phyloP scores from a whole-genome alignment of 2,113 vertebrate genomes.

The Hippocampus mohnikei region DNA sequence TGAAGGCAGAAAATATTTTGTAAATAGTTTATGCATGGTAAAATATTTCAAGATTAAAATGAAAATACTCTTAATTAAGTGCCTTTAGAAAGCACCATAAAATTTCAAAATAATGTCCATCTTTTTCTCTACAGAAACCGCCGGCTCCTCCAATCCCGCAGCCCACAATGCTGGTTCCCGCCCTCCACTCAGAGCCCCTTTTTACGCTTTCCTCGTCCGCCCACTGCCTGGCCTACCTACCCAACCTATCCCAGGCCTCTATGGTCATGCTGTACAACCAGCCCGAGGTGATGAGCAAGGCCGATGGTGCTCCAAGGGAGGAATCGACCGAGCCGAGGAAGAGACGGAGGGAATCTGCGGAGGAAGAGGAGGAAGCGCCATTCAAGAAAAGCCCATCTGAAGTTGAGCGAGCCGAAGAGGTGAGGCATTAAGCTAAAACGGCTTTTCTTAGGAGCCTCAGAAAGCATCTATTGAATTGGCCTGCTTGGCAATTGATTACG shows the following conservation, averaged over 20 bases:
- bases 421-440: slow-evolving; percentile 17
- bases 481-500: no score
- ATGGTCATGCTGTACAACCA: slow-evolving; percentile 79
- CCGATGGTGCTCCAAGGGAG: neutral
- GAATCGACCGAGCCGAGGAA: slow-evolving; percentile 44
- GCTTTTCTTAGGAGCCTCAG: neutral
- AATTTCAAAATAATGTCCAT: no score
- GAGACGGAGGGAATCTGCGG: slow-evolving; percentile 48
- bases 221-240: slow-evolving; percentile 73
- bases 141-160: neutral
- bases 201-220: slow-evolving; percentile 49
- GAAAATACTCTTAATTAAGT: no score
- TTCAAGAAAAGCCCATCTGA: slow-evolving; percentile 44
- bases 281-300: neutral
- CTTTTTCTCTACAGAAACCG: neutral
- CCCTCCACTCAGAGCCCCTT: slow-evolving; percentile 54
- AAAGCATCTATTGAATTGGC: neutral
- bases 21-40: no score
- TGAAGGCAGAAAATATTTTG: no score
- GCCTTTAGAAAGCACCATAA: no score
- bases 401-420: slow-evolving; percentile 32
- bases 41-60: no score
- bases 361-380: slow-evolving; percentile 59
- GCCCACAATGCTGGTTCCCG: slow-evolving; percentile 10
- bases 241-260: slow-evolving; percentile 77